phyloP scores from a whole-genome alignment of 2,888 invertebrate genomes.

The Metallyticus violacea region DNA sequence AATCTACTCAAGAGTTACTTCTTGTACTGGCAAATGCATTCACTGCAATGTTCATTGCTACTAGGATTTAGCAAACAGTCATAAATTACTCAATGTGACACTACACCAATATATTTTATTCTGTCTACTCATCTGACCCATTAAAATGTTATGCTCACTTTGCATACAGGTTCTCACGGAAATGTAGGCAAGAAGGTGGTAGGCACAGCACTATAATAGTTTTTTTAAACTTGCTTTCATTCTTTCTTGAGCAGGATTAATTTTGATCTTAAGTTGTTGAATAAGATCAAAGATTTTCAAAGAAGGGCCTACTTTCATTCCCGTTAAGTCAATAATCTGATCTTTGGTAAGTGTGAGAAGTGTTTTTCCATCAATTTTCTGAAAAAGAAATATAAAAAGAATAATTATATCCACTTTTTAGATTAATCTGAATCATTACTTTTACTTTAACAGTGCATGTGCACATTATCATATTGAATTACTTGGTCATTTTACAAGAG shows the following conservation, averaged over 20 bases:
- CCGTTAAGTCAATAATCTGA: conserved; percentile 82
- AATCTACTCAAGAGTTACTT: neutral
- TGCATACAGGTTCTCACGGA: neutral
- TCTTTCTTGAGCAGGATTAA: conserved; percentile 69
- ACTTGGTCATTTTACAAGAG: no score
- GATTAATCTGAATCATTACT: no score
- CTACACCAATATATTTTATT: neutral
- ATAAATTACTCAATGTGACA: neutral
- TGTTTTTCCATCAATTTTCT: conserved; percentile 78
- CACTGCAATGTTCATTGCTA: neutral
- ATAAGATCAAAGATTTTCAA: conserved; percentile 91
- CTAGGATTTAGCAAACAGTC: neutral
- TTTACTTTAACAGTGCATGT: no score
- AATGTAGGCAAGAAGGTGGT: neutral
- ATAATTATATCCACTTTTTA: conserved; percentile 44
- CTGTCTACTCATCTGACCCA: neutral
- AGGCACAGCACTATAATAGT: conserved; percentile 19
- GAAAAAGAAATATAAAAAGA: conserved; percentile 40
- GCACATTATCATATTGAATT: no score
- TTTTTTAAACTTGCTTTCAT: conserved; percentile 48
- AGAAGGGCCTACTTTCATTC: conserved; percentile 93
- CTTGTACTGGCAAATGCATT: neutral
- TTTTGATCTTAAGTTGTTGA: conserved; percentile 84
- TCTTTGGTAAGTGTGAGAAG: conserved; percentile 82
- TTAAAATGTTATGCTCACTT: no score